Evolutionary conservation across 2,113 vertebrate species (phyloP).

Genomic region (Damaliscus lunatus): DNA sequence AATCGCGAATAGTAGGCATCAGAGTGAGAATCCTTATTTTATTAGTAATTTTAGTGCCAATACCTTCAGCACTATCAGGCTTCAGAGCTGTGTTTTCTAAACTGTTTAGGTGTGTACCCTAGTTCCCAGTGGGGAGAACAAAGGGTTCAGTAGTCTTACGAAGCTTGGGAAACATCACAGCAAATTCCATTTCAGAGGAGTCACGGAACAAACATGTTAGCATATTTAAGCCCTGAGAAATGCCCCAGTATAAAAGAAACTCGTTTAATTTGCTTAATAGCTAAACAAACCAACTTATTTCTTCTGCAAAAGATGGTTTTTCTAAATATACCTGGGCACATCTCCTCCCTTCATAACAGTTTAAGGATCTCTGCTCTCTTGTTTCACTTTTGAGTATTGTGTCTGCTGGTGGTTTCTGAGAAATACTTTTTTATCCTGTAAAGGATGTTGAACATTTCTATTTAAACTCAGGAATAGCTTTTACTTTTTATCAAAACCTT

Average conservation of each 20-base stretch:
- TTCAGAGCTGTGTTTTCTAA: not conserved
- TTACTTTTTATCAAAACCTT: not conserved
- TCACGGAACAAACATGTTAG: not conserved
- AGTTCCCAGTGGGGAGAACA: not conserved
- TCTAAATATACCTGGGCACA: not conserved
- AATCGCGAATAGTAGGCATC: not conserved
- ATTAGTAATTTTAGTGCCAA: not conserved
- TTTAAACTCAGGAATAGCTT: not conserved
- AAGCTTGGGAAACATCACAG: not conserved
- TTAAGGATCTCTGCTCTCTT: not conserved
- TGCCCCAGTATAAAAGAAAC: not conserved
- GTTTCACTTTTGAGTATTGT: not conserved
- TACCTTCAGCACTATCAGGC: not conserved
- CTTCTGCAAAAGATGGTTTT: not conserved
- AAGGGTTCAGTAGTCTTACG: not conserved
- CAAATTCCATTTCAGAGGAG: not conserved
- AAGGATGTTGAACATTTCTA: not conserved
- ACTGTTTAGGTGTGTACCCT: not conserved
- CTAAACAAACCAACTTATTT: slow-evolving; percentile 1
- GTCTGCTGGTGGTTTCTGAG: not conserved
- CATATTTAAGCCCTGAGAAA: not conserved
- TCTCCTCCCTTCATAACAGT: not conserved
- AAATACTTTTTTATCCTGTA: not conserved
- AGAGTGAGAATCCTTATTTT: not conserved
- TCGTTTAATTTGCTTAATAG: slow-evolving; percentile 4